Base-by-base conservation (phyloP, 2,113 vertebrate genomes). In the Pseudolaguvia tuberculata region DNA sequence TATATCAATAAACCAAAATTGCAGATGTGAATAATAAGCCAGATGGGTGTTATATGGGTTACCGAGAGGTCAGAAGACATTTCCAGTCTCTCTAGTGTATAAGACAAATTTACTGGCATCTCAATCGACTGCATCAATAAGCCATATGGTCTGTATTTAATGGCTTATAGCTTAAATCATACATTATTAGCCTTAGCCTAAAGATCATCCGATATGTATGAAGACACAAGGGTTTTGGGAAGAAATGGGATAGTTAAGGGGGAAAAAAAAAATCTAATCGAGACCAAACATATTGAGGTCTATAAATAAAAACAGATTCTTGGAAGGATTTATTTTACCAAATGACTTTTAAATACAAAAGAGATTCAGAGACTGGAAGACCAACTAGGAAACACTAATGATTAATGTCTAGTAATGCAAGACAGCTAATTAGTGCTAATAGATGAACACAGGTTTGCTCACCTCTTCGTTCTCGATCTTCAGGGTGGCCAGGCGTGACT, bases 391-490 rank as follows among this genome's bases (percentile, higher is more conserved):
- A 0, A n/a, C 29, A 39, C 11, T 35, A 20, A 18, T 12, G 42
- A 5, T n/a, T 5, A 63, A n/a, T 5, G 11, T 21, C 58, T 35
- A 3, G 59, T 29, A 0, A 6, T 18, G 23, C 23, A n/a, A 23
- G 27, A 42, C 1, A 48, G 29, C 31, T 25, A 56, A 56, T 45
- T 51, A 4, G 1, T 27, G 5, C 21, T 29, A 27, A 20, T 47
- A 2, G 42, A 17, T n/a, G 9, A 56, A 52, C n/a, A 39, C 15
- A 18, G 61, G 18, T 23, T 2, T 7, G 53, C 87, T 91, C 85
- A 99, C 97, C 96, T 99, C 97, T 80, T 99, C 97, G 0, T 95
- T 99, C 88, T 98, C 97, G 0, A 99, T 99, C 87, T 96, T 97
- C 75, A 99, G 91, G 0, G 94, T 99, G 58, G 96, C 87, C 68